Base-by-base conservation (phyloP, 2,113 vertebrate genomes). In the Aegypius monachus region DNA sequence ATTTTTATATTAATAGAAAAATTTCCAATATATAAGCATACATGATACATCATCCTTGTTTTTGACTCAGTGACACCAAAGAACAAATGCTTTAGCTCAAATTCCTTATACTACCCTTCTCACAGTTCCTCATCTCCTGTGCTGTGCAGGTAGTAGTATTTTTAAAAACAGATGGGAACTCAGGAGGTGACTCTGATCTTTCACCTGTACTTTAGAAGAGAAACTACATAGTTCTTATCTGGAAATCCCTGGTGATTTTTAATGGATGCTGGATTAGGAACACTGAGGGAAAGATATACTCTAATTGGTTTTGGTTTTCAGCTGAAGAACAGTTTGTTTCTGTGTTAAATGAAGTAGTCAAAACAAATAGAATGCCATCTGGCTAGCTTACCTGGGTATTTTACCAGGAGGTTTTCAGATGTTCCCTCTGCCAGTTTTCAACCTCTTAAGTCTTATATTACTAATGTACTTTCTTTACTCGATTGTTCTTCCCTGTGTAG, bases 291-390 rank as follows among this genome's bases (percentile, higher is more conserved):
- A 90, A 90, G 58, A 96, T 93, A 91, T 94, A 96, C 43, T 87
- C 93, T 85, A 93, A 94, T 94, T 56, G 78, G 84, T 85, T 95
- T 95, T 93, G 74, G 4, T 93, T 95, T 95, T 91, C 86, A 95
- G 81, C 55, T 93, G 84, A 95, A 95, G 94, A 95, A 93, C 73
- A 80, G 86, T 96, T 95, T 95, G 71, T 80, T 96, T 97, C 84
- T 93, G 62, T 89, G 70, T 90, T 88, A 87, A 96, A 94, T 94
- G 89, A 95, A 90, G 93, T 96, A 96, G 86, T 80, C 78, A 93
- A 96, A 94, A 97, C 94, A 95, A 95, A 95, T 90, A 96, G 71
- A 80, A 59, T 86, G 78, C 95, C 97, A 97, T 97, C 89, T 97
- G 93, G 95, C 94, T 95, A 77, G 74, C 81, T 70, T 95, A 97